Conservation (phyloP, 2,797 vertebrate genomes). For the Otolemur crassicaudatus region DNA sequence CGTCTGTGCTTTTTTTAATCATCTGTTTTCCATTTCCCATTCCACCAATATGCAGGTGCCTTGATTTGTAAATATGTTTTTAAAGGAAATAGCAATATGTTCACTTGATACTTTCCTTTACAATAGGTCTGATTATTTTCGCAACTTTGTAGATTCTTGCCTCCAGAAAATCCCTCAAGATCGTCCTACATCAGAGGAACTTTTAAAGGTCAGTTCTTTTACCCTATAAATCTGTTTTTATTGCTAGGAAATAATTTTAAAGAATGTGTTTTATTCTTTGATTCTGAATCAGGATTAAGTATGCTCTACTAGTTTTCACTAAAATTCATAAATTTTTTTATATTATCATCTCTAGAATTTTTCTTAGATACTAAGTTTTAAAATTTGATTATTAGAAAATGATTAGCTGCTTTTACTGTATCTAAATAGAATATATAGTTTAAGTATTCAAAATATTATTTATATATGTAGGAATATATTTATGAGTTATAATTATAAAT, state of each 20-base stretch:
- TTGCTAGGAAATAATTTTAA: conserved; percentile 37
- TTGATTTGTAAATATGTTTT: conserved; percentile 70
- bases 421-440: conserved; percentile 27
- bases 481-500: conserved; percentile 35
- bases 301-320: neutral
- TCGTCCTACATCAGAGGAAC: conserved; percentile 98
- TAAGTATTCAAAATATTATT: conserved; percentile 32
- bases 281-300: conserved; percentile 27
- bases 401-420: neutral
- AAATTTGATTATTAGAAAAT: neutral
- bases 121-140: conserved; percentile 98
- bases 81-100: conserved; percentile 70
- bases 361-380: conserved; percentile 22
- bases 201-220: conserved; percentile 93
- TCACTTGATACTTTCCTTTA: conserved; percentile 75
- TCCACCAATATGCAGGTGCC: neutral
- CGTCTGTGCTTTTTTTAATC: neutral
- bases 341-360: neutral
- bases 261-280: neutral
- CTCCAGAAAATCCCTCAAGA: conserved; percentile 99
- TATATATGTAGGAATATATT: conserved; percentile 4
- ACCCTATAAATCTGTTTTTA: conserved; percentile 60
- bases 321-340: neutral
- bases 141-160: conserved; percentile 99
- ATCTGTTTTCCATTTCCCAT: neutral